phyloP scores from a whole-genome alignment of 2,797 vertebrate species.

The Ptychadena robeensis region DNA sequence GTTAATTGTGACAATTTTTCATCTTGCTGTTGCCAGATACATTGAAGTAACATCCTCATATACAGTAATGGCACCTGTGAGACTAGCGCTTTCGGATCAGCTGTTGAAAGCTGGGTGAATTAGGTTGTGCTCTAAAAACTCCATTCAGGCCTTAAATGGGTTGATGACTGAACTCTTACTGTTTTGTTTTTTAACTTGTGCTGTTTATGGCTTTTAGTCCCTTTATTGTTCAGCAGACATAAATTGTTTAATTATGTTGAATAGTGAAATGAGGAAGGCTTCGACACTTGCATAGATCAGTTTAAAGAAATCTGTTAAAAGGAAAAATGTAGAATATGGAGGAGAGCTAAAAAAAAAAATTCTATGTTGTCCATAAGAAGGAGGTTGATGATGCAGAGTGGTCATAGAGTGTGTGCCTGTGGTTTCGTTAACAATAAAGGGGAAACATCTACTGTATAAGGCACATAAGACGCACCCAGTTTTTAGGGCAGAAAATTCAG shows the following conservation, averaged over 20 bases:
- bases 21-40: conserved; percentile 43
- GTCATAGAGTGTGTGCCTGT: neutral
- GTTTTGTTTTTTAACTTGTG: conserved; percentile 13
- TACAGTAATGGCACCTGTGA: conserved; percentile 52
- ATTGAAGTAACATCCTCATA: conserved; percentile 58
- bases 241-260: conserved; percentile 16
- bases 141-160: conserved; percentile 46
- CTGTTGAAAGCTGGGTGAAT: conserved; percentile 53
- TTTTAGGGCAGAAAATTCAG: too few species aligned
- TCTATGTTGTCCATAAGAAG: neutral
- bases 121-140: conserved; percentile 59
- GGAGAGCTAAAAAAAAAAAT: neutral
- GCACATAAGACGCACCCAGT: too few species aligned
- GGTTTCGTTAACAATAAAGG: too few species aligned
- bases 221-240: conserved; percentile 33
- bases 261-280: neutral
- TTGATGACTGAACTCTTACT: conserved; percentile 39
- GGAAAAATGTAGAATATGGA: neutral
- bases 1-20: conserved; percentile 60
- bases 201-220: conserved; percentile 23
- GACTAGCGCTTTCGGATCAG: conserved; percentile 54
- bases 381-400: neutral
- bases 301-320: neutral
- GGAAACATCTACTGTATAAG: too few species aligned
- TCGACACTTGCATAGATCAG: neutral